Conservation (phyloP, 1,140 invertebrate species). For the Anastrepha ludens region DNA sequence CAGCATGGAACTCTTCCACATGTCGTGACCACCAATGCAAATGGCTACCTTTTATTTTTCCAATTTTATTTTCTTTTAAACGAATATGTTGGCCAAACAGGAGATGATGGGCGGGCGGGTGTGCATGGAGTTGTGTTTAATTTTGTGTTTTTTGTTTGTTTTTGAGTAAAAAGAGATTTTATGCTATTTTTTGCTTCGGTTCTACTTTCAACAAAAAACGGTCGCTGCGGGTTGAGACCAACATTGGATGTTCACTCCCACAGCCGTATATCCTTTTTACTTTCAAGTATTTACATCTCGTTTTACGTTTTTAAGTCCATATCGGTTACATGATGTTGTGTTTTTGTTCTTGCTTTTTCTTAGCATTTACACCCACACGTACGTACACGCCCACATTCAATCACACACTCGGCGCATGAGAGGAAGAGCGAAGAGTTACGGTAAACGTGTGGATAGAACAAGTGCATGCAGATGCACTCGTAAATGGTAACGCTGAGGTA, state of each 20-base stretch:
- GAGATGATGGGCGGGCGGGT: not conserved
- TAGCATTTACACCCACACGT: not conserved
- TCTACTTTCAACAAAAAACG: not conserved
- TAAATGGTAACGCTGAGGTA: constrained; percentile 38
- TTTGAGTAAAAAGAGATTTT: constrained; percentile 20
- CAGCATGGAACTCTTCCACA: not conserved
- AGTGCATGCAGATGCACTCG: not conserved
- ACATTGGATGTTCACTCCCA: not conserved
- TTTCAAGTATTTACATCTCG: constrained; percentile 46
- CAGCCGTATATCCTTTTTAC: not conserved
- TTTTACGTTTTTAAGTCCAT: constrained; percentile 32
- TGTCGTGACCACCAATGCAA: not conserved
- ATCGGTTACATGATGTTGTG: not conserved
- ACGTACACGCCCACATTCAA: not conserved
- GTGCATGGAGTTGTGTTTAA: not conserved
- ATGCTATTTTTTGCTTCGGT: constrained; percentile 3
- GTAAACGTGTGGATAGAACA: not conserved
- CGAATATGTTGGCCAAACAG: constrained; percentile 31
- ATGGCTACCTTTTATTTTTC: not conserved
- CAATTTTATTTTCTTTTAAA: constrained; percentile 33
- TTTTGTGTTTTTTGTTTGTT: not conserved
- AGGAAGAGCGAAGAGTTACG: too few relatives aligned
- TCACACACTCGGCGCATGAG: too few relatives aligned
- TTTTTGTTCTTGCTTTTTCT: too few relatives aligned
- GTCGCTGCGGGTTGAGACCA: not conserved